Evolutionary conservation across 1,140 invertebrate species (phyloP), one percentile per base, ranked within the genome.

Genomic region (Lepidurus arcticus): DNA sequence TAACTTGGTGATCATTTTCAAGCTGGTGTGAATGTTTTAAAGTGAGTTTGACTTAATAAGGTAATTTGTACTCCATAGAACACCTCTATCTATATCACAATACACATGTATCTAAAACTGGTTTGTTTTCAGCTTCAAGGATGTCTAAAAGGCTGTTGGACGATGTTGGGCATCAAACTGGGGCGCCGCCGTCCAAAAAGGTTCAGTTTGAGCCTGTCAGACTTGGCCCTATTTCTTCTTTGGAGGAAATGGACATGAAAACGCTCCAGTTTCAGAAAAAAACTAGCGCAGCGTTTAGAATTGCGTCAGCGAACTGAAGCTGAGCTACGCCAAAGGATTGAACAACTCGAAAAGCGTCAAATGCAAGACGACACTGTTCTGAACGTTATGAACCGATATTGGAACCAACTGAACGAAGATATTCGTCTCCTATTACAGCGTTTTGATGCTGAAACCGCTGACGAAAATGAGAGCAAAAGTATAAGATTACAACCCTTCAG

Each of bases 351-450:
- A 84, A 98, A 98, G 85, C 87, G 97, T 76, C 97, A 98, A 85
- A 95, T 95, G 65, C 96, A 97, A 85, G 97, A 98, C 86, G 97
- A 99, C 89, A 95, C 96, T 80, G 96, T 98, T 13, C 87, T 98
- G 10, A 98, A 97, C 88, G 96, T 98, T 79, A 95, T 99, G 9
- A 99, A 99, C 88, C 88, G 97, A 80, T 98, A 98, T 85, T 99
- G 97, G 97, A 99, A 96, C 87, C 92, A 96, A 84, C 87, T 97
- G 13, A 97, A 99, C 88, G 97, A 99, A 88, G 97, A 99, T 86
- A 95, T 98, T 80, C 86, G 97, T 81, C 92, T 98, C 44, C 84
- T 98, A 42, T 86, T 98, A 79, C 96, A 98, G 85, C 88, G 97
- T 82, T 98, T 98, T 89, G 97, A 98, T 89, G 94, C 96, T 11